Evolutionary conservation across 2,888 invertebrate genomes (phyloP), one percentile per base, ranked within the genome.

Genomic region (Embidobia sp.): DNA sequence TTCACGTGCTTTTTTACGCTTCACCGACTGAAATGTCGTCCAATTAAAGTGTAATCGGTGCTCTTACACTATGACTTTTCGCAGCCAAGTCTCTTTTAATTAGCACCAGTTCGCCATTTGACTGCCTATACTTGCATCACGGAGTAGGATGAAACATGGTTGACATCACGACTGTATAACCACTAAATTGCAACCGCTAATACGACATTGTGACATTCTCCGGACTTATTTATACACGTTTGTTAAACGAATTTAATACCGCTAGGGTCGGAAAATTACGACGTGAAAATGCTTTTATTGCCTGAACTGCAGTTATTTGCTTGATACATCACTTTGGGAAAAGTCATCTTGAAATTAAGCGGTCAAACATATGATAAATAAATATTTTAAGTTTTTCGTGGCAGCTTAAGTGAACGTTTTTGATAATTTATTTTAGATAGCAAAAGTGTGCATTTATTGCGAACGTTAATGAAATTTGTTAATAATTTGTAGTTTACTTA

Each of bases 21-120:
- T 31, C 19, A 19, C 63, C 29, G 29, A 40, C 66, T 46, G 29
- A 74, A 59, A 33, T 37, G 40, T 29, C 27, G 44, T 53, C 29
- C 53, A 75, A 75, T 67, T 61, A 61, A 67, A 67, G n/a, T 61
- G 49, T 61, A 66, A 74, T 74, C 74, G 40, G 35, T 53, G 46
- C 31, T 31, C 31, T 51, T 44, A 37, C 46, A 46, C 40, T 18
- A 31, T 35, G 26, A 57, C 55, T 53, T 55, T 42, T 49, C 49
- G 4, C 48, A 48, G 53, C 31, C 31, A 18, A 44, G 16, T 51
- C 48, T 49, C 75, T 69, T 76, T 63, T 76, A 76, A 69, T 76
- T 76, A 69, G 69, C 40, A 16, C 15, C 16, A 22, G 49, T 40
- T n/a, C 46, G 15, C 42, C 22, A 44, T 76, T 76, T 48, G 29